phyloP scores from a whole-genome alignment of 2,888 invertebrate genomes.

The Laothoe populi region DNA sequence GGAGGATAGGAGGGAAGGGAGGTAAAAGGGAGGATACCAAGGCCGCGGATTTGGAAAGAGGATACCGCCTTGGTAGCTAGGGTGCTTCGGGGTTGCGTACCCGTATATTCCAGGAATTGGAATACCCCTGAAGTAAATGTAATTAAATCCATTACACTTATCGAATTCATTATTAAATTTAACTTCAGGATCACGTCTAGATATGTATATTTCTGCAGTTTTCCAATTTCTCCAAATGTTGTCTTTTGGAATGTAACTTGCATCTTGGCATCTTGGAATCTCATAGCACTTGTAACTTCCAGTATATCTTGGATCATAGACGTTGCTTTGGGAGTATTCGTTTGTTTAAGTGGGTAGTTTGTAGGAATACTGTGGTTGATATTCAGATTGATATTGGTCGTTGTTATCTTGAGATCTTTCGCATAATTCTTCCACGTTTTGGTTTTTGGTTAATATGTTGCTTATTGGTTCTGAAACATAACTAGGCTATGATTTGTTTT shows the following conservation, averaged over 20 bases:
- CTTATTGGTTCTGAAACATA: background rate
- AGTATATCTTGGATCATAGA: too few relatives aligned
- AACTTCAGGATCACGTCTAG: background rate
- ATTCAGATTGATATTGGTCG: background rate
- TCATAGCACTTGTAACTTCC: too few relatives aligned
- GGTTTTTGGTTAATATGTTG: background rate
- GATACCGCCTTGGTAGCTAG: too few relatives aligned
- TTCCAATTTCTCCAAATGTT: constrained; percentile 41
- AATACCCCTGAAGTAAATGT: too few relatives aligned
- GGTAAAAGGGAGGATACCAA: too few relatives aligned
- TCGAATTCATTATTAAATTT: background rate
- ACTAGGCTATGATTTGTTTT: background rate
- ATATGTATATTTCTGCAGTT: constrained; percentile 32
- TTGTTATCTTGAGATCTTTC: background rate
- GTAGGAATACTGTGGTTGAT: background rate
- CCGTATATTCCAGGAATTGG: too few relatives aligned
- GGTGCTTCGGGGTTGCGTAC: too few relatives aligned
- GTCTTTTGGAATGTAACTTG: constrained; percentile 1
- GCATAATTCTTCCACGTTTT: constrained; percentile 1
- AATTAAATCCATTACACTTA: constrained; percentile 14
- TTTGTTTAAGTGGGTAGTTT: constrained; percentile 1
- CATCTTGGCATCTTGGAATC: background rate
- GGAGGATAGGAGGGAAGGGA: too few relatives aligned
- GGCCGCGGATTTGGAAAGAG: too few relatives aligned
- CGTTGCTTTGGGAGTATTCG: background rate